Evolutionary conservation across 2,888 invertebrate species (phyloP).

Genomic region (Ischnura elegans): DNA sequence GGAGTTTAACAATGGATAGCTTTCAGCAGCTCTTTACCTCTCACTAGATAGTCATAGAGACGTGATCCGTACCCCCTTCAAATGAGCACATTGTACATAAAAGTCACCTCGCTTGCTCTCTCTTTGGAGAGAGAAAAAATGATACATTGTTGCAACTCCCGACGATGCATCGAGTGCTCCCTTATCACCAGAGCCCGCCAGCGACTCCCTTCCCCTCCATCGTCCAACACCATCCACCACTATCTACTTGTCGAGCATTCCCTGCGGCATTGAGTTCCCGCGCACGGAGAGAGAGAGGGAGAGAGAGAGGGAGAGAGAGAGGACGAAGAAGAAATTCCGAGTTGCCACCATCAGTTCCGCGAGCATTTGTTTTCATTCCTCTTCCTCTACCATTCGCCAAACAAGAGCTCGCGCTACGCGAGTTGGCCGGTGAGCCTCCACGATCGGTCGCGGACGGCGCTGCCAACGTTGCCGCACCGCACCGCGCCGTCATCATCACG

Average conservation of each 20-base stretch:
- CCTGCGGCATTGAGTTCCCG: background rate
- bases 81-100: too few relatives aligned
- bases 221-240: background rate
- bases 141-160: slow-evolving; percentile 5
- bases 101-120: background rate
- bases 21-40: too few relatives aligned
- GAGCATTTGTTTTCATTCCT: slow-evolving; percentile 14
- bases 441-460: background rate
- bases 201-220: background rate
- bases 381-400: background rate
- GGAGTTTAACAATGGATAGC: too few relatives aligned
- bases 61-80: too few relatives aligned
- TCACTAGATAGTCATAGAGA: too few relatives aligned
- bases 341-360: background rate
- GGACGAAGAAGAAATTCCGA: background rate
- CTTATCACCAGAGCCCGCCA: background rate
- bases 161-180: background rate
- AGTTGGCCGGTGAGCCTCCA: background rate
- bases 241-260: background rate
- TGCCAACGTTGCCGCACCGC: background rate
- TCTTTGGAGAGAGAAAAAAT: background rate
- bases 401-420: background rate
- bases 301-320: too few relatives aligned
- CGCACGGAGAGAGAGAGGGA: too few relatives aligned
- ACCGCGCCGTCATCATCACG: too few relatives aligned